Percentiles rank a stretch among this genome's conserved stretches.
Conservation (phyloP, 2,113 vertebrate species). For the Pseudopodoces humilis region DNA sequence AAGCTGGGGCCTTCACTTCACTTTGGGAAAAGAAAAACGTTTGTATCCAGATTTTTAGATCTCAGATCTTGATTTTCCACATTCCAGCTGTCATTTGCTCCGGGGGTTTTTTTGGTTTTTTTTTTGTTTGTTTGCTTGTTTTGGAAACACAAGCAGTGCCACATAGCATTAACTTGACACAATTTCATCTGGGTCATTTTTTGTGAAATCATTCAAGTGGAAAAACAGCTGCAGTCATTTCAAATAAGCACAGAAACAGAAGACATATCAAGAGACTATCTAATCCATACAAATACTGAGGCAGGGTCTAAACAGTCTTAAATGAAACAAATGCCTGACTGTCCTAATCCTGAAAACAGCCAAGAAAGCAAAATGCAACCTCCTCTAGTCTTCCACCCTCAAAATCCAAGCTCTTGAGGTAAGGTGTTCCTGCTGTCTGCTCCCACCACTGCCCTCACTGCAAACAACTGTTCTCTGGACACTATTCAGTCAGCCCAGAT, state of each 20-base stretch:
- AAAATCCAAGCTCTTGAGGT: neutral
- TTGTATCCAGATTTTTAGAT: slow-evolving; percentile 7
- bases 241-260: slow-evolving; percentile 16
- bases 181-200: slow-evolving; percentile 51
- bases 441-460: neutral
- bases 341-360: neutral
- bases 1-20: neutral
- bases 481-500: neutral
- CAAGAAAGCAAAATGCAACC: neutral
- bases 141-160: slow-evolving; percentile 44
- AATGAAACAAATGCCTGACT: neutral
- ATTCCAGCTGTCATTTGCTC: slow-evolving; percentile 37
- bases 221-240: slow-evolving; percentile 55
- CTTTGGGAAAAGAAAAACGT: slow-evolving; percentile 5
- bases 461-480: neutral
- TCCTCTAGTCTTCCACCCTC: neutral
- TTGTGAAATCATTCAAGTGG: slow-evolving; percentile 12
- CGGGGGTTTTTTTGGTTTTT: neutral
- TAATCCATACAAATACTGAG: slow-evolving; percentile 10
- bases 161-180: slow-evolving; percentile 55
- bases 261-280: slow-evolving; percentile 50
- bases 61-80: neutral
- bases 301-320: neutral
- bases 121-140: slow-evolving; percentile 61
- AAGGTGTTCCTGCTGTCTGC: slow-evolving; percentile 5